Percentiles rank a stretch among this genome's conserved stretches.
phyloP scores from a whole-genome alignment of 2,797 vertebrate species.

The Hemitrygon akajei region DNA sequence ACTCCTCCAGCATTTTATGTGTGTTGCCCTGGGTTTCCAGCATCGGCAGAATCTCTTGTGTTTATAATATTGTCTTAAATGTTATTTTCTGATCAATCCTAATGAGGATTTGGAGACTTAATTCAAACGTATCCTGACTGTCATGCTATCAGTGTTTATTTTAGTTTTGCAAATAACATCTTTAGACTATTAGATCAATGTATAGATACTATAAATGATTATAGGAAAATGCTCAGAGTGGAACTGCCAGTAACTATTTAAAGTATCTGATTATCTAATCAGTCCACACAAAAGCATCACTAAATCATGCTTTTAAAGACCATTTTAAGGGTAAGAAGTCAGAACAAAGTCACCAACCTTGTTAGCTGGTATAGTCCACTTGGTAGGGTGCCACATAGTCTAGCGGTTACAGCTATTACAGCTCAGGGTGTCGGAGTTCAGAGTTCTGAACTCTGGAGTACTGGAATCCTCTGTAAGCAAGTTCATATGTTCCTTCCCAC shows the following conservation, averaged over 20 bases:
- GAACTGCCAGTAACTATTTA: not conserved
- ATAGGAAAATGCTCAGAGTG: not conserved
- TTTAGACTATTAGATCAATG: not conserved
- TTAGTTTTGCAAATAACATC: not conserved
- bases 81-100: not conserved
- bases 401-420: too few relatives aligned
- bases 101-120: not conserved
- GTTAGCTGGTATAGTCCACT: not conserved
- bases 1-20: too few relatives aligned
- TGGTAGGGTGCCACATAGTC: too few relatives aligned
- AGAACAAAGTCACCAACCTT: not conserved
- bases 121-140: not conserved
- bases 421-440: too few relatives aligned
- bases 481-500: too few relatives aligned
- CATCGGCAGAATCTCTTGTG: too few relatives aligned
- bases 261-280: not conserved
- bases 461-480: too few relatives aligned
- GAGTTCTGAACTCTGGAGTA: too few relatives aligned
- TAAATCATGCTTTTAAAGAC: not conserved
- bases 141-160: not conserved
- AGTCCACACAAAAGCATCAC: not conserved
- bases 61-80: not conserved
- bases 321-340: not conserved
- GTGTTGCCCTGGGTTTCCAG: too few relatives aligned
- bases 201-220: not conserved